Conservation (phyloP, 2,888 invertebrate species). For the Stratiomys singularior region DNA sequence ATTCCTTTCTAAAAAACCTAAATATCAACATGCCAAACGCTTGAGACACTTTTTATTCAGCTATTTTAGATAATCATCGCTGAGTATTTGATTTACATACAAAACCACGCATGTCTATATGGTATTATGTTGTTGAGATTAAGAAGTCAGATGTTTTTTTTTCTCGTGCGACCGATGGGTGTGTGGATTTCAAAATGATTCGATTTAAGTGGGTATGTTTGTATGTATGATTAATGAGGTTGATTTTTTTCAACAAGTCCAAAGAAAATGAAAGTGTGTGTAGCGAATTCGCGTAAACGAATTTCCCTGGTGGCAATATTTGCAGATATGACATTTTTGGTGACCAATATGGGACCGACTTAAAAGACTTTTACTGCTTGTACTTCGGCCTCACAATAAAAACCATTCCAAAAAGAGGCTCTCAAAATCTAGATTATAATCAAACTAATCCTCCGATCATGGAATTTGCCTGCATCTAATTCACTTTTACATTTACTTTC, state of each 20-base stretch:
- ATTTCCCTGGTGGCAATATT: not conserved
- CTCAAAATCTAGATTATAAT: no score
- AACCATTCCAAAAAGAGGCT: no score
- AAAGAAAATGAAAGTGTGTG: not conserved
- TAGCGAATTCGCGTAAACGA: not conserved
- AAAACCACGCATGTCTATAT: not conserved
- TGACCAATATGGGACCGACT: no score
- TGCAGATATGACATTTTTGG: not conserved
- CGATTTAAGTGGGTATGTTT: not conserved
- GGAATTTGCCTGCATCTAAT: no score
- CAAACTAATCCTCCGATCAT: no score
- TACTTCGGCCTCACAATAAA: no score
- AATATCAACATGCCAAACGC: not conserved
- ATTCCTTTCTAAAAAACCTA: not conserved
- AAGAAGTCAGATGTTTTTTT: not conserved
- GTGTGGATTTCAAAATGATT: not conserved
- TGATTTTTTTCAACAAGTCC: not conserved
- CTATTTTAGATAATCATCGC: constrained; percentile 8
- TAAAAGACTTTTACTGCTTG: no score
- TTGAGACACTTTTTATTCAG: not conserved
- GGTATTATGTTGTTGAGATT: not conserved
- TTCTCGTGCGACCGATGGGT: not conserved
- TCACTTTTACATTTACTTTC: no score
- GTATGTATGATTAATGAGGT: not conserved
- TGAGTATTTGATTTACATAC: not conserved